A percentile compares a stretch with the other conserved stretches of the same genome.
Conservation (phyloP, 23 tunicate genomes). For the Phallusia fumigata region DNA sequence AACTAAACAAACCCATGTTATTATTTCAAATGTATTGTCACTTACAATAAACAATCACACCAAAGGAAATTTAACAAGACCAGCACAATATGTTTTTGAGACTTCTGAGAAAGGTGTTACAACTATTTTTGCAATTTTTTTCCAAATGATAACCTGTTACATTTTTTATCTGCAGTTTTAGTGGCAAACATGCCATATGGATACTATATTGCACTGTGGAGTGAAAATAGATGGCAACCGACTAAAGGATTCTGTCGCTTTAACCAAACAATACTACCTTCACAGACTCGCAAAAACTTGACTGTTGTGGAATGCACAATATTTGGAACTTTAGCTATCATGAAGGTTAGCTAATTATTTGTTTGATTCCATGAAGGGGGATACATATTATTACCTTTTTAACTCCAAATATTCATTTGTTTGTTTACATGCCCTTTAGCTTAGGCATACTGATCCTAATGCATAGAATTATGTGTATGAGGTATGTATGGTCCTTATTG, state of each 20-base stretch:
- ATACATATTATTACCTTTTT: too few species aligned
- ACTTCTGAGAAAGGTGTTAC: constrained; percentile 39
- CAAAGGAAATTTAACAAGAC: constrained; percentile 1
- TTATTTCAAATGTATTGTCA: constrained; percentile 46
- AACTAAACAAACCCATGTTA: background rate
- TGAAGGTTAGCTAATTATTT: constrained; percentile 3
- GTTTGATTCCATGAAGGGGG: too few species aligned
- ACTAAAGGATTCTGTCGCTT: constrained; percentile 14
- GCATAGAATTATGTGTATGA: too few species aligned
- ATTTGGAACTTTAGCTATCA: constrained; percentile 30
- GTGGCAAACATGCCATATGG: background rate
- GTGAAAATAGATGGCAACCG: constrained; percentile 27
- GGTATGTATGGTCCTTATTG: too few species aligned
- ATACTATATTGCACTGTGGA: constrained; percentile 40
- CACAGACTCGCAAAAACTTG: background rate
- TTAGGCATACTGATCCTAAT: too few species aligned
- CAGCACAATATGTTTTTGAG: constrained; percentile 19
- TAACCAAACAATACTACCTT: background rate
- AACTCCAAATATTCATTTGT: too few species aligned
- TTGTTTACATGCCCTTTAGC: too few species aligned
- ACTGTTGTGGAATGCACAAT: constrained; percentile 25
- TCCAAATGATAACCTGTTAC: background rate
- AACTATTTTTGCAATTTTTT: background rate
- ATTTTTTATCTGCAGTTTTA: background rate
- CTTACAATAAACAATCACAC: background rate